These are phyloP conservation scores for Phocoena sinus DNA, from an alignment of 2,113 vertebrate species.

Conservation along the genomic window DNA sequence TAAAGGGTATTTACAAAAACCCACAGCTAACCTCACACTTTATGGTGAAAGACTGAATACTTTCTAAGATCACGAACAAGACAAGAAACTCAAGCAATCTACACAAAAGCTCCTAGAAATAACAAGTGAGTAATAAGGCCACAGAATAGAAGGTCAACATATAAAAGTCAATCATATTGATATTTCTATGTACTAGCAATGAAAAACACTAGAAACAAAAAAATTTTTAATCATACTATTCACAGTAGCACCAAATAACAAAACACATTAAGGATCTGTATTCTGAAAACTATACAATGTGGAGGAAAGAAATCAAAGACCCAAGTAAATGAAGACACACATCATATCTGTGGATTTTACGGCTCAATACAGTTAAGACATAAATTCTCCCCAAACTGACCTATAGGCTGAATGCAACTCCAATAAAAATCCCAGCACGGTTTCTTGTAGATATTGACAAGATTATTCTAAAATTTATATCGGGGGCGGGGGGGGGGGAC, in stretches of 20 bases:
- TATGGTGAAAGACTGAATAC: not conserved
- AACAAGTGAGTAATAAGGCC: not conserved
- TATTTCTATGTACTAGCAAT: not conserved
- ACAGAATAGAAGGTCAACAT: not conserved
- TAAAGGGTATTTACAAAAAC: not conserved
- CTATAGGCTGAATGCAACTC: not conserved
- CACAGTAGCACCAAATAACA: not conserved
- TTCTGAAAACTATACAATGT: not conserved
- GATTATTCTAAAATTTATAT: not conserved
- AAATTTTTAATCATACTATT: not conserved
- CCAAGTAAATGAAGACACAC: not conserved
- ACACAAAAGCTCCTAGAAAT: not conserved
- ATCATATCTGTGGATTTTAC: not conserved
- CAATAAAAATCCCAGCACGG: not conserved
- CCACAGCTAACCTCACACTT: not conserved
- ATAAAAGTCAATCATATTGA: not conserved
- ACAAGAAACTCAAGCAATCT: not conserved
- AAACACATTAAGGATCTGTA: not conserved
- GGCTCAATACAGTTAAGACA: not conserved
- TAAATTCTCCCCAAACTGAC: not conserved
- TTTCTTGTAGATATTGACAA: not conserved
- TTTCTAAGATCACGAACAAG: not conserved
- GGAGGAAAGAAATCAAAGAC: not conserved
- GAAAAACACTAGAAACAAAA: not conserved
- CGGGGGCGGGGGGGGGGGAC: too few relatives aligned